A percentile compares a stretch with the other conserved stretches of the same genome.
phyloP scores from a whole-genome alignment of 2,113 vertebrate genomes.

The Hystrix cristata region DNA sequence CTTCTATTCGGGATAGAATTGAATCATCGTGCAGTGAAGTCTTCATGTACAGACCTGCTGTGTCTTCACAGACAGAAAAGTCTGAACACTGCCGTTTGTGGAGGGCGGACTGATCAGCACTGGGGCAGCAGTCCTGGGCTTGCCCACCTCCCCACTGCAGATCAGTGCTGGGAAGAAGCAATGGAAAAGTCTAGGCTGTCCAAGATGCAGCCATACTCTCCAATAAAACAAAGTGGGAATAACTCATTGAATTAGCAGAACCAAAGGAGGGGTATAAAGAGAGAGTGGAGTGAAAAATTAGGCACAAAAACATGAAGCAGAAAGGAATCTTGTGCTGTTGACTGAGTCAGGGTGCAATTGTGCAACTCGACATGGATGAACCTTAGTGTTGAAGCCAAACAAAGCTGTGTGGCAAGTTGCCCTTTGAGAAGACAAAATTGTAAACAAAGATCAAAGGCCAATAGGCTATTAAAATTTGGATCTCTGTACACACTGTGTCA shows the following conservation, averaged over 20 bases:
- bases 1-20: neutral
- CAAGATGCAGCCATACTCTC: neutral
- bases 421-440: neutral
- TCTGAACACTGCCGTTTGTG: neutral
- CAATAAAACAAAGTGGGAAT: neutral
- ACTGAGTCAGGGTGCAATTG: neutral
- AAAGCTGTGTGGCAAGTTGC: neutral
- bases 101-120: neutral
- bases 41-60: neutral
- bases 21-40: neutral
- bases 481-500: neutral
- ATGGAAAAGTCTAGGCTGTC: neutral
- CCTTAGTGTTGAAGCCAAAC: neutral
- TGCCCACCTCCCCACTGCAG: neutral
- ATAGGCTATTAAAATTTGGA: neutral
- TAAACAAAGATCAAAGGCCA: neutral
- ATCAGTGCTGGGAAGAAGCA: neutral
- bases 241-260: neutral
- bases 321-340: neutral
- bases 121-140: neutral
- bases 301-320: neutral
- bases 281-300: too few relatives aligned
- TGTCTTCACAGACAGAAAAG: neutral
- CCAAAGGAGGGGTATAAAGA: neutral
- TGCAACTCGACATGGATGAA: neutral